Base-by-base conservation (phyloP, 1,140 invertebrate species). In the Holotrichia oblita region DNA sequence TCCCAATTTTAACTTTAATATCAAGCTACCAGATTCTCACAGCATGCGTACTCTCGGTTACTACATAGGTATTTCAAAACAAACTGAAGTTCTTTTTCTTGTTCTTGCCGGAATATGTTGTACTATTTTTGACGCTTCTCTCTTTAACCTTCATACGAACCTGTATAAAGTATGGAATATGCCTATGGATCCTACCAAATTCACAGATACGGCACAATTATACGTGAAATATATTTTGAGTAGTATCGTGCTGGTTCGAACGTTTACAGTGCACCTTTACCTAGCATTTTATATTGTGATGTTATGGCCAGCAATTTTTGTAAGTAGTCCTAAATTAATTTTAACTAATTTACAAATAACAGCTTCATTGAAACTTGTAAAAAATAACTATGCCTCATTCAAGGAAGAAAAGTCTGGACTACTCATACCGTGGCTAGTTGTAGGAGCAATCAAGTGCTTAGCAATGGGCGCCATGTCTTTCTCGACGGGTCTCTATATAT, bases 271-370 rank as follows among this genome's bases (percentile, higher is more conserved):
- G 27, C 81, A 82, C 61, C 40, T 82, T 12, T 82, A 82, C 76
- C 40, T 82, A 74, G 79, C 78, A 6, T 78, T 78, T 73, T 82
- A 82, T 55, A 81, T 82, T 12, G 78, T 82, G 10, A 80, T 82
- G 81, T 74, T 82, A 40, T 82, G 80, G 72, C 81, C 81, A 14
- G 73, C 79, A 42, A 61, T 82, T 40, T 81, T 81, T 73, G 81
- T 82, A 81, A 78, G 81, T 81, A 77, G 3, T 7, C 41, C 20
- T 0, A 17, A 27, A 24, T 73, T 27, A 73, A 24, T n/a, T 64
- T 64, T 64, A 10, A n/a, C 2, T 42, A 42, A 42, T 42, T n/a
- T n/a, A n/a, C 3, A 42, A 42, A 42, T 9, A 42, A 3, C 41
- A 3, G 3, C 41, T 12, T 42, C 0, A 3, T 2, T 3, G 0